Percentiles rank a stretch among this genome's conserved stretches.
Evolutionary conservation across 23 tunicate genomes (phyloP).

Genomic region (Clavelina lepadiformis): DNA sequence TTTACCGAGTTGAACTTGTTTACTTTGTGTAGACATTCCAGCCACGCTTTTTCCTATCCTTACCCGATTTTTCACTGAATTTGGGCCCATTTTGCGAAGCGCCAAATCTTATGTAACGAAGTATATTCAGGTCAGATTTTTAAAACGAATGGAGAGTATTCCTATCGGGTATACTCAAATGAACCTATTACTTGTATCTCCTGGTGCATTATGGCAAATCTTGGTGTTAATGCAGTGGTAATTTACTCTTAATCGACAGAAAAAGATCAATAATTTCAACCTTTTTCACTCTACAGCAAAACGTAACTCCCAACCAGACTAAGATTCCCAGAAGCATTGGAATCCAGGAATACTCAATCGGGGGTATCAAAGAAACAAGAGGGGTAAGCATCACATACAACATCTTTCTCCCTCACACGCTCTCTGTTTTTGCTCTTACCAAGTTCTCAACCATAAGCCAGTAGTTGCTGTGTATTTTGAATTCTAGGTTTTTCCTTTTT

Average conservation of each 20-base stretch:
- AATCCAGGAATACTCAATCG: slow-evolving; percentile 33
- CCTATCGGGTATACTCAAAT: too few relatives aligned
- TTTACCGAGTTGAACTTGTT: not conserved
- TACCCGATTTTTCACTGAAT: slow-evolving; percentile 39
- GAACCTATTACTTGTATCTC: too few relatives aligned
- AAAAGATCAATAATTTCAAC: too few relatives aligned
- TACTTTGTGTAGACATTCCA: slow-evolving; percentile 38
- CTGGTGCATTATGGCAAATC: too few relatives aligned
- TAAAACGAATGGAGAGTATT: too few relatives aligned
- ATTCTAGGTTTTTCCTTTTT: slow-evolving; percentile 42
- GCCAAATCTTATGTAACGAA: slow-evolving; percentile 27
- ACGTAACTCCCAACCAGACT: slow-evolving; percentile 13
- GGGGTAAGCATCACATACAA: too few relatives aligned
- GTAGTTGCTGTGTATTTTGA: not conserved
- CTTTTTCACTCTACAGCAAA: slow-evolving; percentile 31
- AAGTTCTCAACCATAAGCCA: not conserved
- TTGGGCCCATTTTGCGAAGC: slow-evolving; percentile 47
- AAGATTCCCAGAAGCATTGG: slow-evolving; percentile 52
- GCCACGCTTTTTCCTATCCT: slow-evolving; percentile 50
- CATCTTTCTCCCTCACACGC: too few relatives aligned
- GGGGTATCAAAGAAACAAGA: slow-evolving; percentile 39
- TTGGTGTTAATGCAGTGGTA: too few relatives aligned
- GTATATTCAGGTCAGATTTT: slow-evolving; percentile 40
- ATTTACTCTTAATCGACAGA: too few relatives aligned
- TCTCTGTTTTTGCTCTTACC: not conserved